Evolutionary conservation across 2,888 invertebrate genomes (phyloP), one percentile per base, ranked within the genome.

Genomic region (Lottia gigantea): DNA sequence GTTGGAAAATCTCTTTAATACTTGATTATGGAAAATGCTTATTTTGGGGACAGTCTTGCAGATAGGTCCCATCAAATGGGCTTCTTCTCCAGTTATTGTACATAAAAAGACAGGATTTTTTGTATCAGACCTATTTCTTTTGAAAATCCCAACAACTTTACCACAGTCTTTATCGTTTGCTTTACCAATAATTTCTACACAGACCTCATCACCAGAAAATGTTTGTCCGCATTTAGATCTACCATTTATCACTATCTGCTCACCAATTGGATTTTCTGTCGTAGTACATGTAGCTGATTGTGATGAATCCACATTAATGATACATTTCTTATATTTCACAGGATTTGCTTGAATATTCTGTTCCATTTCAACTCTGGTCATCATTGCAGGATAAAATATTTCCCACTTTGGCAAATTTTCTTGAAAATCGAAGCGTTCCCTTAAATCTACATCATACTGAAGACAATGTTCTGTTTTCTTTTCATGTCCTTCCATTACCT

Each of bases 11-110:
- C 64, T 19, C n/a, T 64, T 64, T 68, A n/a, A 62, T 12, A 31
- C 47, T 16, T 25, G 49, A 40, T 8, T 62, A 55, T 16, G 68
- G 66, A 66, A 23, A 63, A 26, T 26, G 16, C 26, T 63, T 2
- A 82, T 74, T 64, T 82, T 82, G 19, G 82, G 82, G 11, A 82
- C 71, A 6, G 81, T 81, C 72, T 79, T 80, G 62, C 80, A 81
- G 19, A 82, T 66, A 2, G 82, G 82, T 25, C 71, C 62, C 70
- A 81, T 77, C 15, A 81, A 68, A 64, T 79, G 72, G 7, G 73
- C 70, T 45, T 74, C 75, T 3, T 55, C 66, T n/a, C 75, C 74
- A 67, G 80, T 79, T 25, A 79, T 67, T 7, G 75, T 77, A 68
- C 82, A 82, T 0, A 76, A 64, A 55, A 80, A 73, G 3, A 80